Base-by-base conservation (phyloP, 2,888 invertebrate species). In the Diloba caeruleocephala region DNA sequence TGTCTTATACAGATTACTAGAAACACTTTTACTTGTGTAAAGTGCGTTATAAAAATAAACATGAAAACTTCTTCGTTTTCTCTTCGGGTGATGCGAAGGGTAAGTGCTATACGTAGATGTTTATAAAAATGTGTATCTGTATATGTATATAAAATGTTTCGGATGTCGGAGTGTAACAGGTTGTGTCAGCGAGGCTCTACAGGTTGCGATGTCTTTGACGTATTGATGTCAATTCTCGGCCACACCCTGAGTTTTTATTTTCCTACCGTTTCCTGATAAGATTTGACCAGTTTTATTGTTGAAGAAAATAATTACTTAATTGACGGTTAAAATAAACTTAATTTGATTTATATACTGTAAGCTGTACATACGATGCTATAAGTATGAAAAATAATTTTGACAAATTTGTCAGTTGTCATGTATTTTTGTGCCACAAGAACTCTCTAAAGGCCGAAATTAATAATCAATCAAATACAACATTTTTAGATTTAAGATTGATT, bases 21-120 rank as follows among this genome's bases (percentile, higher is more conserved):
- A 34, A 52, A 42, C 21, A 52, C 31, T 41, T 49, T 54, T 52
- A 39, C 59, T 79, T 75, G 64, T 58, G 61, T 65, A 76, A 82
- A 67, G 78, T 54, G 56, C 58, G 65, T 64, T 1, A 64, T 77
- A 69, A 84, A 85, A 83, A 87, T 88, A 88, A 95, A 94, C 80
- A 96, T 96, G 96, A 96, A 96, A 95, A 96, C 96, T 29, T 96
- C 96, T 39, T 96, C 96, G 79, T 96, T 96, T 84, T 96, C 96
- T 13, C 94, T 96, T 42, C 95, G 96, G 70, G 96, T 96, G 76
- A 96, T 96, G 96, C 94, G 96, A 91, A 94, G 96, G 96, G 96
- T 96, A 85, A 95, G 96, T 94, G 41, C 12, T 19, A 39, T 45
- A 43, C 6, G 3, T 59, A 48, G 42, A 29, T 44, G n/a, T 34